Conservation (phyloP, 2,113 vertebrate species). For the Narcine bancroftii region DNA sequence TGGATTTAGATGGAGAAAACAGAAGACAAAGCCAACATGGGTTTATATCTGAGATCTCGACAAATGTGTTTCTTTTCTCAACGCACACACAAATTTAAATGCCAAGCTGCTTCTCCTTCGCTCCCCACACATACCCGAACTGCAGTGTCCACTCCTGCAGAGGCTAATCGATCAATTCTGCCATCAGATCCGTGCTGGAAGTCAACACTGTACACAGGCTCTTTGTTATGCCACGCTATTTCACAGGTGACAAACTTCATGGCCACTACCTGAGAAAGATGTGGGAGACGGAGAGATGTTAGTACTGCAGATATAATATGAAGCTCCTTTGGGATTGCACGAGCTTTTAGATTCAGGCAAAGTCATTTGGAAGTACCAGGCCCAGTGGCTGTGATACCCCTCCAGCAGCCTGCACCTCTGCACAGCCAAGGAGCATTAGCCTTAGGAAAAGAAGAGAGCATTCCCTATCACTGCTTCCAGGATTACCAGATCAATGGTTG, state of each 20-base stretch:
- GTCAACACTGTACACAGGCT: conserved; percentile 92
- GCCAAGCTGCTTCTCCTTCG: not conserved
- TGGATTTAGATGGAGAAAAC: no score
- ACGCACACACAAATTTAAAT: not conserved
- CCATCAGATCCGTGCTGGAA: conserved; percentile 75
- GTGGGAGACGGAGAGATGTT: not conserved
- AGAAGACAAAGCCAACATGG: no score
- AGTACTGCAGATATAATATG: not conserved
- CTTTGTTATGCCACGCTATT: conserved; percentile 95
- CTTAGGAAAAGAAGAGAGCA: not conserved
- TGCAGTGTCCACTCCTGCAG: conserved; percentile 84
- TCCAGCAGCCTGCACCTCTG: no score
- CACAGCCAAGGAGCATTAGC: not conserved
- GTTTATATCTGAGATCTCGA: no score
- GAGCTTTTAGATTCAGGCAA: not conserved
- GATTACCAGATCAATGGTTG: not conserved
- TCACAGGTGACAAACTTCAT: conserved; percentile 98
- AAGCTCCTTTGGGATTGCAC: not conserved
- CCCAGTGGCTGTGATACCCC: fast-evolving
- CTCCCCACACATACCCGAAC: conserved; percentile 64
- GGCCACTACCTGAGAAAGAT: conserved; percentile 35
- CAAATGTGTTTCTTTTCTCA: not conserved
- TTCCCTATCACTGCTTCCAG: not conserved
- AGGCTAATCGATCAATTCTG: conserved; percentile 73
- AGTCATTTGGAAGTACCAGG: not conserved